These are phyloP conservation scores for Leucopsar rothschildi DNA, from an alignment of 2,113 vertebrate genomes.

Conservation along the genomic window DNA sequence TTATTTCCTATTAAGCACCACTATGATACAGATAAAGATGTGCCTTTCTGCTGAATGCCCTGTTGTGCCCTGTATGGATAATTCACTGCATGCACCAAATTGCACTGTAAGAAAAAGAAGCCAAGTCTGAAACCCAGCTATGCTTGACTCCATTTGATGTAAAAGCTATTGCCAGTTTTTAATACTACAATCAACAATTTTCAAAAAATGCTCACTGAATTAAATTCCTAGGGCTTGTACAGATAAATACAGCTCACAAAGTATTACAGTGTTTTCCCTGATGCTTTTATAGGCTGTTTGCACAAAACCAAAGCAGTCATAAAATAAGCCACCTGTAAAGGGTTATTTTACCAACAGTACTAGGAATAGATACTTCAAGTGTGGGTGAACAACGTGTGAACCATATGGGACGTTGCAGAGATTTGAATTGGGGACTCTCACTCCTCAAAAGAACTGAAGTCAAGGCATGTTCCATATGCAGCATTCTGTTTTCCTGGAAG, in stretches of 20 bases:
- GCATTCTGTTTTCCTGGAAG: constrained; percentile 31
- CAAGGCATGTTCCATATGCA: constrained; percentile 10
- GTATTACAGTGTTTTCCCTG: constrained; percentile 1
- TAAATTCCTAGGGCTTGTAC: neutral
- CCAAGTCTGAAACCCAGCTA: neutral
- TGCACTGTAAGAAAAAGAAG: neutral
- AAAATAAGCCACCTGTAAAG: constrained; percentile 54
- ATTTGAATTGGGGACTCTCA: constrained; percentile 15
- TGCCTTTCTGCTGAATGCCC: neutral
- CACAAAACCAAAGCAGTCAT: neutral
- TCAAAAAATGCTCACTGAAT: neutral
- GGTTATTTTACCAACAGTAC: constrained; percentile 33
- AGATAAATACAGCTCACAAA: neutral
- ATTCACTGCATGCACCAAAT: neutral
- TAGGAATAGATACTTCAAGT: constrained; percentile 47
- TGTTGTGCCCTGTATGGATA: neutral
- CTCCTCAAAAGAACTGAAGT: constrained; percentile 13
- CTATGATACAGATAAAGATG: neutral
- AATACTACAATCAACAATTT: neutral
- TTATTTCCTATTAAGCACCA: neutral
- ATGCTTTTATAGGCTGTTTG: neutral
- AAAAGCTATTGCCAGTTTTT: neutral
- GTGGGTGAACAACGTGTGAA: constrained; percentile 48
- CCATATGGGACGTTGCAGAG: neutral
- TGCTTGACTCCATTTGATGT: neutral